Evolutionary conservation across 2,888 invertebrate species (phyloP).

Genomic region (Electrophaes corylata): DNA sequence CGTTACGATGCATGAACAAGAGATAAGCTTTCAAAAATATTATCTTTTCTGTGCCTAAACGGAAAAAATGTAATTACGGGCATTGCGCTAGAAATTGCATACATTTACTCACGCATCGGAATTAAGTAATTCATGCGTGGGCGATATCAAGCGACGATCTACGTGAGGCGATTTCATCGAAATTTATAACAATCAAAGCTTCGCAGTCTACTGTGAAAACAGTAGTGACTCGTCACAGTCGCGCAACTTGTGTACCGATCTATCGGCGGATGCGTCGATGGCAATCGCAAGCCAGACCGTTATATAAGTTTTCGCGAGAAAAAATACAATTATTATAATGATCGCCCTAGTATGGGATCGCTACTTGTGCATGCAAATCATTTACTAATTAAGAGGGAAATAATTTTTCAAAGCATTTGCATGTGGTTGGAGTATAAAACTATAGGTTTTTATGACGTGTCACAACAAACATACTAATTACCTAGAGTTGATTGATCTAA

Average conservation of each 20-base stretch:
- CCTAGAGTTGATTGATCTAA: slow-evolving; percentile 63
- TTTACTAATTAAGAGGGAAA: slow-evolving; percentile 78
- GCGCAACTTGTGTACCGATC: slow-evolving; percentile 76
- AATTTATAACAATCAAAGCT: slow-evolving; percentile 66
- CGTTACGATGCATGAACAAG: slow-evolving; percentile 73
- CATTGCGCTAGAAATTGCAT: slow-evolving; percentile 77
- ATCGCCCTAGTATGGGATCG: slow-evolving; percentile 78
- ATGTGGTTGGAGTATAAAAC: slow-evolving; percentile 60
- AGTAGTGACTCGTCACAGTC: slow-evolving; percentile 73
- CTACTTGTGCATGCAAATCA: slow-evolving; percentile 78
- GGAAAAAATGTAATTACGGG: slow-evolving; percentile 71
- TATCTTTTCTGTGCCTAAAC: slow-evolving; percentile 60
- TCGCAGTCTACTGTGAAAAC: slow-evolving; percentile 58
- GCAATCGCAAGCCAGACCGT: slow-evolving; percentile 71
- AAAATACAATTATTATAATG: slow-evolving; percentile 79
- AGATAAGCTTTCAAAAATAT: slow-evolving; percentile 77
- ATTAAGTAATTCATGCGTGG: slow-evolving; percentile 79
- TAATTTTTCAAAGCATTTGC: slow-evolving; percentile 75
- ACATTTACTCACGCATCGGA: slow-evolving; percentile 76
- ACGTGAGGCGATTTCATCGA: slow-evolving; percentile 61
- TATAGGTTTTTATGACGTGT: slow-evolving; percentile 57
- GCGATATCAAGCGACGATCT: slow-evolving; percentile 76
- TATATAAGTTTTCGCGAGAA: slow-evolving; percentile 76
- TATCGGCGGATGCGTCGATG: slow-evolving; percentile 79
- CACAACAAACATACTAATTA: slow-evolving; percentile 61